Percentiles rank a stretch among this genome's conserved stretches.
Conservation (phyloP, 1,140 invertebrate genomes). For the Eulimnadia texana region DNA sequence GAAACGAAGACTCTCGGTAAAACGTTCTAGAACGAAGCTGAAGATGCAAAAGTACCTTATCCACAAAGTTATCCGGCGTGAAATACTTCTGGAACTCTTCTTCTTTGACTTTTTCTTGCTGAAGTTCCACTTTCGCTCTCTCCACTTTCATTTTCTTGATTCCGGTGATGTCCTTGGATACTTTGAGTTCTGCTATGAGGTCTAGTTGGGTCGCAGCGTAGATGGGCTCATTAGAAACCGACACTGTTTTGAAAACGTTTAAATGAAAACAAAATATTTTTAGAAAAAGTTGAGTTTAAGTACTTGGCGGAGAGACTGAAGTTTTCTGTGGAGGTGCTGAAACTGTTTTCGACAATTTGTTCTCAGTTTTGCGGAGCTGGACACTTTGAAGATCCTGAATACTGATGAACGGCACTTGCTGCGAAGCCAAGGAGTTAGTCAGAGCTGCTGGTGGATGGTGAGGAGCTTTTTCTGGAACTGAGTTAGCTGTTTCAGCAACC, state of each 20-base stretch:
- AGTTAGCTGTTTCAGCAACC: background rate
- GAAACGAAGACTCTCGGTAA: constrained; percentile 17
- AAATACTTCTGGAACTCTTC: constrained; percentile 67
- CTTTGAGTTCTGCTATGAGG: constrained; percentile 74
- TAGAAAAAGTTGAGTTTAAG: no score
- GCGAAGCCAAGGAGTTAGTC: constrained; percentile 19
- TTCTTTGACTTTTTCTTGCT: constrained; percentile 60
- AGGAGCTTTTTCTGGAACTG: background rate
- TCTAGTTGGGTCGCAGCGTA: constrained; percentile 36
- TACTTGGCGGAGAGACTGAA: background rate
- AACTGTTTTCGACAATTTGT: constrained; percentile 55
- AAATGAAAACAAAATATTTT: constrained; percentile 30
- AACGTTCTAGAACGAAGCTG: background rate
- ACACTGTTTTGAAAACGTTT: constrained; percentile 27
- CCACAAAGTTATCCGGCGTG: constrained; percentile 71
- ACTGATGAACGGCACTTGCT: constrained; percentile 60
- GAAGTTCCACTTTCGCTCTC: constrained; percentile 60
- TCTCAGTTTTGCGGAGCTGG: constrained; percentile 52
- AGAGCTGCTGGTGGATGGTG: constrained; percentile 11
- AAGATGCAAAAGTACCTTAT: constrained; percentile 45
- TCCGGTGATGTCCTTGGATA: constrained; percentile 75
- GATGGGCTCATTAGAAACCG: constrained; percentile 43
- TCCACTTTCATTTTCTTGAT: constrained; percentile 82
- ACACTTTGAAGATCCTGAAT: constrained; percentile 72
- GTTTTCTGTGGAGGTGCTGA: constrained; percentile 38